phyloP scores from a whole-genome alignment of 2,113 vertebrate genomes.

The Sterrhoptilus dennistouni region DNA sequence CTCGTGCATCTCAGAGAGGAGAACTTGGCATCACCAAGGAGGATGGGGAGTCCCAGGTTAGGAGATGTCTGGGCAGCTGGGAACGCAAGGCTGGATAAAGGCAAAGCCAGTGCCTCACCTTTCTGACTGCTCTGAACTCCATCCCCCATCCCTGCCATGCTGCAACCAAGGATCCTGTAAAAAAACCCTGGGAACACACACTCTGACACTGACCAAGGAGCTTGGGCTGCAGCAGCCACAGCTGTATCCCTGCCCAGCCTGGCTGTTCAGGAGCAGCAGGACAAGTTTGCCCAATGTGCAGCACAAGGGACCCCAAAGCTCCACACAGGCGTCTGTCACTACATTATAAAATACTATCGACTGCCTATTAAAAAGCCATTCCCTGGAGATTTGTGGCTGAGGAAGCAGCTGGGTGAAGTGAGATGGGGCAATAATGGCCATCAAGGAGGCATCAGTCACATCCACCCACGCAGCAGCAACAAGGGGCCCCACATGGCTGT shows the following conservation, averaged over 20 bases:
- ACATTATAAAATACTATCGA: neutral
- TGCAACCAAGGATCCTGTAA: neutral
- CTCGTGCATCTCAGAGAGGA: neutral
- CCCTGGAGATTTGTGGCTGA: neutral
- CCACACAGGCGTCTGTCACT: accelerated
- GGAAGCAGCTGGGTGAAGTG: neutral
- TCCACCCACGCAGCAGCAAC: neutral
- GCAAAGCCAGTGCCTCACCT: neutral
- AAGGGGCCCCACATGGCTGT: neutral
- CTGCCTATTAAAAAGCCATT: constrained; percentile 21
- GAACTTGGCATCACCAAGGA: neutral
- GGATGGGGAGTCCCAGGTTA: neutral
- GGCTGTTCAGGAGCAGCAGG: neutral
- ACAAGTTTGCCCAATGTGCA: accelerated
- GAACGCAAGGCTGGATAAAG: neutral
- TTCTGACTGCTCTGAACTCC: neutral
- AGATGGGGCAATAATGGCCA: neutral
- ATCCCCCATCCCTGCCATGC: neutral
- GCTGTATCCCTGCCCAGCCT: neutral
- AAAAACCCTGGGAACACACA: accelerated
- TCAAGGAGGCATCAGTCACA: neutral
- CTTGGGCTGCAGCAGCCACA: neutral
- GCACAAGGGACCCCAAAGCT: accelerated
- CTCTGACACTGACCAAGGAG: neutral
- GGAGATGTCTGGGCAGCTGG: neutral